Conservation (phyloP, 2,888 invertebrate genomes). For the Strigamia crassipes region DNA sequence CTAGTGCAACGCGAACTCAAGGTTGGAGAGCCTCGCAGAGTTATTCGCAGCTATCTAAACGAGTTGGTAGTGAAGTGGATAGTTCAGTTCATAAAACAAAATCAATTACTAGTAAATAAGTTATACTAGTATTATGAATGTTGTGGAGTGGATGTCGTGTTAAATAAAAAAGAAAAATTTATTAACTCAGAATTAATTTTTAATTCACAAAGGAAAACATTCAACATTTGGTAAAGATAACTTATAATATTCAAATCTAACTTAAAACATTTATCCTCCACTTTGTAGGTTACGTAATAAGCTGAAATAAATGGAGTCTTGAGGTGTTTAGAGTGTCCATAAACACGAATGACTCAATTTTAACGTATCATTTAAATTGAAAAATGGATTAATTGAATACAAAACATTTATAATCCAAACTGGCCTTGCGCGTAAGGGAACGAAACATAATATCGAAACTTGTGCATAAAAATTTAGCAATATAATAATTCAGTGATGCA, state of each 20-base stretch:
- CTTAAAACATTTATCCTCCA: conserved; percentile 23
- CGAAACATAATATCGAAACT: neutral
- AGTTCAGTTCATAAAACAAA: neutral
- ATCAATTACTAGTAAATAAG: neutral
- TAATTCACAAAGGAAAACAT: conserved; percentile 40
- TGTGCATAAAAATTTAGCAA: neutral
- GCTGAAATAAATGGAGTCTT: neutral
- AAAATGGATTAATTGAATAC: neutral
- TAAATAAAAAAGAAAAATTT: neutral
- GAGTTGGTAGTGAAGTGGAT: neutral
- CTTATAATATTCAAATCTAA: neutral
- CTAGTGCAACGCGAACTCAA: neutral
- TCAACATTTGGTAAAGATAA: conserved; percentile 32
- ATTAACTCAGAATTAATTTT: conserved; percentile 25
- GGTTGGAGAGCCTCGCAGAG: neutral
- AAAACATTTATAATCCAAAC: conserved; percentile 7
- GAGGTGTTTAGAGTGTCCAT: conserved; percentile 27
- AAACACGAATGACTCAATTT: conserved; percentile 24
- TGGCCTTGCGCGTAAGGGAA: neutral
- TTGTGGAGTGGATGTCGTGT: neutral
- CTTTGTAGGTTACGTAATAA: neutral
- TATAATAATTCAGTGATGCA: neutral
- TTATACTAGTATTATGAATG: too few species aligned
- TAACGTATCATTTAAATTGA: neutral
- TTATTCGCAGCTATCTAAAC: too few species aligned